Conservation (phyloP, 2,888 invertebrate genomes). For the Caenorhabditis afra region DNA sequence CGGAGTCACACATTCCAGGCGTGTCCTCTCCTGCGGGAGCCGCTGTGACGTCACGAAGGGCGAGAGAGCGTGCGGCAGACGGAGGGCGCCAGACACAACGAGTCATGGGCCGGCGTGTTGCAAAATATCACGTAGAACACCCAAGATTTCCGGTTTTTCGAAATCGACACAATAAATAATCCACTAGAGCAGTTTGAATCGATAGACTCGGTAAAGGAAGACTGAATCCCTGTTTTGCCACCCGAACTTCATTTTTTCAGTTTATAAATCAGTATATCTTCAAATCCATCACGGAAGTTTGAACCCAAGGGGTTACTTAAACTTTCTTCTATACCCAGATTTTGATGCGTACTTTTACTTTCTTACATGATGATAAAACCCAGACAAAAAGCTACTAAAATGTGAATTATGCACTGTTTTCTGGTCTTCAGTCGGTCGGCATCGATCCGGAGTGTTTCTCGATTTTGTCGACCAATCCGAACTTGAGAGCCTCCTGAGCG, state of each 20-base stretch:
- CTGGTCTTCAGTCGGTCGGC: conserved; percentile 53
- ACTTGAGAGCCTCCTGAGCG: conserved; percentile 90
- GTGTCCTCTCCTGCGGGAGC: conserved; percentile 29
- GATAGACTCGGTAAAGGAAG: no score
- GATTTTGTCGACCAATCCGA: conserved; percentile 90
- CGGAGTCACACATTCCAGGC: conserved; percentile 25
- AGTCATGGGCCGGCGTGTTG: conserved; percentile 20
- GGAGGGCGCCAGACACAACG: neutral
- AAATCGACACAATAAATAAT: neutral
- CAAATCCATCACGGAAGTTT: no score
- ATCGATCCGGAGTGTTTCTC: conserved; percentile 68
- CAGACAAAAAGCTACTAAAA: conserved; percentile 6
- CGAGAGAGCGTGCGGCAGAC: neutral
- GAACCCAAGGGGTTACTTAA: no score
- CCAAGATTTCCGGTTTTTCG: conserved; percentile 19
- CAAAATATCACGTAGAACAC: conserved; percentile 53
- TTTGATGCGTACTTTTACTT: no score
- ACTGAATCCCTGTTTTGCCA: no score
- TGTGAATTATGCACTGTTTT: conserved; percentile 23
- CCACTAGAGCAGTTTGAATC: no score
- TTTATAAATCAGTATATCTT: no score
- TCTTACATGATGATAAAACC: conserved; percentile 15
- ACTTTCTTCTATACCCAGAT: no score
- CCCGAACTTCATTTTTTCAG: no score
- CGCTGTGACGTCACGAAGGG: conserved; percentile 28